phyloP scores from a whole-genome alignment of 2,113 vertebrate species.

The Notarius lentiginosus region DNA sequence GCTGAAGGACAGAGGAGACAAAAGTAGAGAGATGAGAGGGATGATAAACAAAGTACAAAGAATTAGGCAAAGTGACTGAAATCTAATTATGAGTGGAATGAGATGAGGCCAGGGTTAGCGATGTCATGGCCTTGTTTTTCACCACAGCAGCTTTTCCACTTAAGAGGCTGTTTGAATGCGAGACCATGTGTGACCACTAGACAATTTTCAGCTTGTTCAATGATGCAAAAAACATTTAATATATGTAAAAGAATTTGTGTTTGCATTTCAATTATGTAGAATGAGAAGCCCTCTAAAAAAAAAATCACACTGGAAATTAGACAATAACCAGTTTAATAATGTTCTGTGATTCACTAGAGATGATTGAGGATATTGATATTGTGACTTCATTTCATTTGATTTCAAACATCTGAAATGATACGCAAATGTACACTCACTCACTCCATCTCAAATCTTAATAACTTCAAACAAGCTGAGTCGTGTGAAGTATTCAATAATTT shows the following conservation, averaged over 20 bases:
- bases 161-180: background rate
- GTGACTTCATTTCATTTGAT: background rate
- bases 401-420: background rate
- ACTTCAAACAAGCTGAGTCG: background rate
- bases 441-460: background rate
- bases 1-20: background rate
- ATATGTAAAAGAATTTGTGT: background rate
- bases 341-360: background rate
- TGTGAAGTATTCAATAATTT: background rate
- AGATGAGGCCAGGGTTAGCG: conserved; percentile 1
- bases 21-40: background rate
- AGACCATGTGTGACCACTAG: background rate
- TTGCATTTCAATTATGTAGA: background rate
- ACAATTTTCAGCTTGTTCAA: background rate
- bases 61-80: conserved; percentile 2
- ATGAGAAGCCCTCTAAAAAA: background rate
- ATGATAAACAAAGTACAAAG: conserved; percentile 32
- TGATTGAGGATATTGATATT: background rate
- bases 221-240: background rate
- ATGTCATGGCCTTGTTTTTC: conserved; percentile 32
- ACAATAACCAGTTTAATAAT: background rate
- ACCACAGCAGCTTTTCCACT: conserved; percentile 33
- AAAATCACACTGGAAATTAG: background rate
- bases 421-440: background rate
- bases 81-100: conserved; percentile 33